Conservation (phyloP, 2,797 vertebrate genomes). For the Mormyrus proboscirostris region DNA sequence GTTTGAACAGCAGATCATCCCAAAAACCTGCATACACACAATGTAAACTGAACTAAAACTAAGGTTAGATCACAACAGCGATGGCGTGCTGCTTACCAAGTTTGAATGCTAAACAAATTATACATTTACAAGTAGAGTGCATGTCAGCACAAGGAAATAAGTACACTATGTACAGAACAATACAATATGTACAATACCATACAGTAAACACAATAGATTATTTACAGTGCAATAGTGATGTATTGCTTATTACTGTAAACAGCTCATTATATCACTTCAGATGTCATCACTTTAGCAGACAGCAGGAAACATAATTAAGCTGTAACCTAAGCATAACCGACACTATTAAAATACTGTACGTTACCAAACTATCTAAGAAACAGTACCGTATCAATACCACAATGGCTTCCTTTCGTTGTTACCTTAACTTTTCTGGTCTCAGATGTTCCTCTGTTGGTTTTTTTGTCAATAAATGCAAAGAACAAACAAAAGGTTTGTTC, state of each 20-base stretch:
- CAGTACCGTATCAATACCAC: not conserved
- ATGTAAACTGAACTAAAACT: not conserved
- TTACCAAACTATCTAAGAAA: not conserved
- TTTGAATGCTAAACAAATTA: not conserved
- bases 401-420: not conserved
- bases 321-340: not conserved
- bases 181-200: not conserved
- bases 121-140: not conserved
- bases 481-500: not conserved
- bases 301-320: not conserved
- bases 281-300: not conserved
- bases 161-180: not conserved
- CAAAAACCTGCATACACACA: not conserved
- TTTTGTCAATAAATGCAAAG: not conserved
- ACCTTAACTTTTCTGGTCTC: not conserved
- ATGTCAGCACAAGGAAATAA: not conserved
- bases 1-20: not conserved
- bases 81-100: not conserved
- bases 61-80: not conserved
- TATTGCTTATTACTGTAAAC: not conserved
- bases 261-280: not conserved
- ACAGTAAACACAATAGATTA: not conserved
- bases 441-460: not conserved
- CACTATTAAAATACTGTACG: not conserved
- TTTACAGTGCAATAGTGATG: not conserved